Percentiles rank a stretch among this genome's conserved stretches.
Evolutionary conservation across 1,140 invertebrate species (phyloP).

Genomic region (Planococcus citri): DNA sequence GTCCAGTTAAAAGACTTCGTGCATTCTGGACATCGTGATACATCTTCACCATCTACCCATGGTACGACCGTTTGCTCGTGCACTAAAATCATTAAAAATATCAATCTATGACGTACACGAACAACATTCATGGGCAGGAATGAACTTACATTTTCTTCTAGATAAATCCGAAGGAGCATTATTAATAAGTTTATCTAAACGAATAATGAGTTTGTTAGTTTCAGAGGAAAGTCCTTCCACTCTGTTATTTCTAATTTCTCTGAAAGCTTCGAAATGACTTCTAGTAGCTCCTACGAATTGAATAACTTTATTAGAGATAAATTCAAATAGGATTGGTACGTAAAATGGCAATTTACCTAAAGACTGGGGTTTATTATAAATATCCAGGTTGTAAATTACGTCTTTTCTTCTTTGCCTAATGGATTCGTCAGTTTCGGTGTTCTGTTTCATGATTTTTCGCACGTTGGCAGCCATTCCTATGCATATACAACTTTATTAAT

Average conservation of each 20-base stretch:
- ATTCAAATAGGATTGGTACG: slow-evolving; percentile 21
- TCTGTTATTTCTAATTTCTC: slow-evolving; percentile 52
- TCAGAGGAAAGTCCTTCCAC: slow-evolving; percentile 82
- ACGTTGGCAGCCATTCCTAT: slow-evolving; percentile 22
- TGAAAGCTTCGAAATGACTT: slow-evolving; percentile 66
- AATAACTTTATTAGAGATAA: slow-evolving; percentile 22
- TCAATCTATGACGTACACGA: slow-evolving; percentile 29
- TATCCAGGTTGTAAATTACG: background rate
- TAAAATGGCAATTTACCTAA: slow-evolving; percentile 14
- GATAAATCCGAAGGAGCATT: slow-evolving; percentile 67
- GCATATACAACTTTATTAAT: slow-evolving; percentile 10
- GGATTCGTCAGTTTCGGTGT: slow-evolving; percentile 1
- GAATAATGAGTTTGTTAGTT: slow-evolving; percentile 89
- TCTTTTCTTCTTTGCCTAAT: background rate
- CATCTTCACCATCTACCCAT: slow-evolving; percentile 85
- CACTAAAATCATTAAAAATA: slow-evolving; percentile 35
- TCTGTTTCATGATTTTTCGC: slow-evolving; percentile 24
- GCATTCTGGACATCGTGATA: slow-evolving; percentile 82
- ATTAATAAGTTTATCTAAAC: slow-evolving; percentile 79
- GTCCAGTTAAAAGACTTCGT: slow-evolving; percentile 75
- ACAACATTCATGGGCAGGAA: background rate
- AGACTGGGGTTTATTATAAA: background rate
- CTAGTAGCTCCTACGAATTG: slow-evolving; percentile 43
- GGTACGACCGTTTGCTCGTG: slow-evolving; percentile 70
- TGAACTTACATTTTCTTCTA: slow-evolving; percentile 56